A percentile compares a stretch with the other conserved stretches of the same genome.
These are phyloP conservation scores for Lamellibrachia luymesi DNA, from an alignment of 1,140 invertebrate genomes.

Conservation along the genomic window DNA sequence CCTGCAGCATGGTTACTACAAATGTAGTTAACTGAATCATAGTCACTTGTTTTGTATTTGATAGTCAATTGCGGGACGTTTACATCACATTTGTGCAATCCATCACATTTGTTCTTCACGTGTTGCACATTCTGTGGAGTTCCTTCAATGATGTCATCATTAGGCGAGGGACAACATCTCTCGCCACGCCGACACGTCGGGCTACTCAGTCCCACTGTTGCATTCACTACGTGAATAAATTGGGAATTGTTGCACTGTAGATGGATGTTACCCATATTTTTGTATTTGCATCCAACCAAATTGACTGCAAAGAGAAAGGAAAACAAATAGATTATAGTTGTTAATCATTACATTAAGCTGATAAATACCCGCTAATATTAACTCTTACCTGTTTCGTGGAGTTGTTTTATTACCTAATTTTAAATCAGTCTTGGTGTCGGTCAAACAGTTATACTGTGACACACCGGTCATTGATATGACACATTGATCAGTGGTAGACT, in stretches of 20 bases:
- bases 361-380: background rate
- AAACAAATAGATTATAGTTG: background rate
- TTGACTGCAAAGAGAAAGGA: background rate
- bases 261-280: background rate
- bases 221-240: background rate
- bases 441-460: too few relatives aligned
- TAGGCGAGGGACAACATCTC: background rate
- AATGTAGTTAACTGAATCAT: background rate
- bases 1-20: background rate
- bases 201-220: background rate
- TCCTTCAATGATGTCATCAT: background rate
- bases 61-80: background rate
- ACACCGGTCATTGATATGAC: too few relatives aligned
- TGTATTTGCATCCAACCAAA: background rate
- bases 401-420: too few relatives aligned
- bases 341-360: background rate
- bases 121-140: background rate
- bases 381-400: too few relatives aligned
- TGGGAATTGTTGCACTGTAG: background rate
- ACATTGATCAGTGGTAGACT: background rate
- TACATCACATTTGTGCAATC: background rate
- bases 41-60: background rate
- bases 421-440: too few relatives aligned
- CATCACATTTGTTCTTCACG: background rate
- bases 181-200: background rate